Evolutionary conservation across 23 tunicate genomes (phyloP).

Genomic region (Diplosoma virens): DNA sequence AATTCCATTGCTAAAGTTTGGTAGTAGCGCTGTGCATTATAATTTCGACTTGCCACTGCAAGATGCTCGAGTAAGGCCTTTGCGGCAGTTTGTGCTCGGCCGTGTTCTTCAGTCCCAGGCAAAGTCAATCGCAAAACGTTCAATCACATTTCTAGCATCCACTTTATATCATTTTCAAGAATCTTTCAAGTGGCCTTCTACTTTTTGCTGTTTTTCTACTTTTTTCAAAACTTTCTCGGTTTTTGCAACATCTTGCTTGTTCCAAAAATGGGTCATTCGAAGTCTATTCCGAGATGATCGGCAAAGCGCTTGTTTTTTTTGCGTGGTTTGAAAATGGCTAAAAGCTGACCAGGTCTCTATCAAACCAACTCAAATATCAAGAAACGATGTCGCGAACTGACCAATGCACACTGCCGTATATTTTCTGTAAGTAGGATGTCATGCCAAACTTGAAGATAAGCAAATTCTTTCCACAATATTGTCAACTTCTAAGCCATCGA

Average conservation of each 20-base stretch:
- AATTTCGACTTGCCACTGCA: too few relatives aligned
- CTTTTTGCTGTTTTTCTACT: too few relatives aligned
- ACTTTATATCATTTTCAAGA: too few relatives aligned
- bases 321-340: slow-evolving; percentile 34
- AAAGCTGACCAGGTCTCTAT: slow-evolving; percentile 58
- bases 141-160: too few relatives aligned
- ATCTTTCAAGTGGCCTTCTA: too few relatives aligned
- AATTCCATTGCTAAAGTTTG: slow-evolving; percentile 46
- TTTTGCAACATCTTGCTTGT: slow-evolving; percentile 44
- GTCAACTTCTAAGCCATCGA: slow-evolving; percentile 38
- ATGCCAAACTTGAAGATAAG: slow-evolving; percentile 50
- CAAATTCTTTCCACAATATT: slow-evolving; percentile 66
- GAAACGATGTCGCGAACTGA: slow-evolving; percentile 66
- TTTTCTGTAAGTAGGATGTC: slow-evolving; percentile 71
- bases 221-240: too few relatives aligned
- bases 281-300: slow-evolving; percentile 1
- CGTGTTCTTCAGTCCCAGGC: too few relatives aligned
- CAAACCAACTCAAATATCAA: slow-evolving; percentile 67
- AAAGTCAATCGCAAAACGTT: too few relatives aligned
- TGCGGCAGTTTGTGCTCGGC: too few relatives aligned
- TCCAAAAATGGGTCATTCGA: background rate
- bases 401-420: slow-evolving; percentile 84
- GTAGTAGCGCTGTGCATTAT: slow-evolving; percentile 32
- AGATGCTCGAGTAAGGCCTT: too few relatives aligned
- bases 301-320: slow-evolving; percentile 11